Base-by-base conservation (phyloP, 2,888 invertebrate species). In the Acheta domesticus region DNA sequence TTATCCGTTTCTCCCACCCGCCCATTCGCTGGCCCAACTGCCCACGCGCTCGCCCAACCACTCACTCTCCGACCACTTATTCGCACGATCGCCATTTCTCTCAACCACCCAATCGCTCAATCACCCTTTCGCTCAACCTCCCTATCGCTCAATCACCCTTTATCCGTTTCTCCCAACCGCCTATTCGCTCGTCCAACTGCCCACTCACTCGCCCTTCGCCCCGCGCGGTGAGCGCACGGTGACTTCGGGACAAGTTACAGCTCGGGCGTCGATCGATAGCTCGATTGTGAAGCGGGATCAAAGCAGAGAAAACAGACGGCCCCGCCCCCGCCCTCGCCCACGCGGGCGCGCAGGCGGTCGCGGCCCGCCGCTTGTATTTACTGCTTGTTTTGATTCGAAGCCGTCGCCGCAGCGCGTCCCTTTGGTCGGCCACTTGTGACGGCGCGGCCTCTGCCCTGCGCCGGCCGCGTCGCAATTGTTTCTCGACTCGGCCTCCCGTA, bases 211-310 rank as follows among this genome's bases (percentile, higher is more conserved):
- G 5, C 36, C 0, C 36, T n/a, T n/a, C 36, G 5, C 36, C 1
- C 62, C 62, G 62, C 62, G 62, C 62, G 62, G 62, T 16, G 36
- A 8, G 36, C 36, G 36, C 8, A 12, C 62, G 14, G 14, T 62
- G 62, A 62, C 62, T 62, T 62, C 62, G 62, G 62, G 62, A 62
- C 62, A 62, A 62, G 62, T 62, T 62, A n/a, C n/a, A 62, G 62
- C 14, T 14, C 16, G n/a, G 62, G 14, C 62, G 16, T 19, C 62
- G 62, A 62, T 62, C 62, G 62, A 62, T 62, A 62, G 62, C 16
- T 62, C 62, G 62, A 62, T 62, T 62, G 62, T 62, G 62, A 62
- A 62, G 62, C 62, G 62, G 62, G 62, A 62, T 62, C 62, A 62
- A 62, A 62, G 62, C 62, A 62, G 62, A 62, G 62, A 62, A 62